Evolutionary conservation across 2,888 invertebrate species (phyloP).

Genomic region (Mimachlamys varia): DNA sequence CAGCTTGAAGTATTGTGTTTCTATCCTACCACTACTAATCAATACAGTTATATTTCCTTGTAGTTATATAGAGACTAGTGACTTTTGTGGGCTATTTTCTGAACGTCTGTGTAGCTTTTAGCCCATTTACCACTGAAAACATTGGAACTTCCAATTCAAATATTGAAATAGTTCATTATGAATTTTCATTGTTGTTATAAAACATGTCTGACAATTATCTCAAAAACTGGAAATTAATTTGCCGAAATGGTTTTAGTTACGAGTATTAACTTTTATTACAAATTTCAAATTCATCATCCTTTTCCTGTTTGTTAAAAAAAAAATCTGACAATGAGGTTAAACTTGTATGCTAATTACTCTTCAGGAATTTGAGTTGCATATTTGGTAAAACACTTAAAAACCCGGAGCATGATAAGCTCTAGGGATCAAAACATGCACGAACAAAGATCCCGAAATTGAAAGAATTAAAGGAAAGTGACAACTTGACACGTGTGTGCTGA

Average conservation of each 20-base stretch:
- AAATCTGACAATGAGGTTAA: background rate
- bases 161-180: no score
- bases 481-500: background rate
- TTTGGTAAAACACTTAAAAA: background rate
- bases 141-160: no score
- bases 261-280: background rate
- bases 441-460: background rate
- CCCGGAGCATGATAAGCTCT: background rate
- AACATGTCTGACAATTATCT: background rate
- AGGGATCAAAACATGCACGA: background rate
- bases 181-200: no score
- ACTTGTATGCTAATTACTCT: slow-evolving; percentile 5
- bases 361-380: background rate
- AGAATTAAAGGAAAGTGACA: background rate
- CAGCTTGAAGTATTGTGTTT: background rate
- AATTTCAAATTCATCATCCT: background rate
- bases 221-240: background rate
- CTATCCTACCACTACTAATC: background rate
- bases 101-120: background rate
- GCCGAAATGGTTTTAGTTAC: background rate
- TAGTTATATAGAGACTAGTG: background rate
- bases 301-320: background rate
- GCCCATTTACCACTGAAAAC: no score
- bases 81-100: background rate
- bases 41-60: background rate